Percentiles rank a stretch among this genome's conserved stretches.
phyloP scores from a whole-genome alignment of 1,140 invertebrate genomes.

The Stegodyphus dumicola region DNA sequence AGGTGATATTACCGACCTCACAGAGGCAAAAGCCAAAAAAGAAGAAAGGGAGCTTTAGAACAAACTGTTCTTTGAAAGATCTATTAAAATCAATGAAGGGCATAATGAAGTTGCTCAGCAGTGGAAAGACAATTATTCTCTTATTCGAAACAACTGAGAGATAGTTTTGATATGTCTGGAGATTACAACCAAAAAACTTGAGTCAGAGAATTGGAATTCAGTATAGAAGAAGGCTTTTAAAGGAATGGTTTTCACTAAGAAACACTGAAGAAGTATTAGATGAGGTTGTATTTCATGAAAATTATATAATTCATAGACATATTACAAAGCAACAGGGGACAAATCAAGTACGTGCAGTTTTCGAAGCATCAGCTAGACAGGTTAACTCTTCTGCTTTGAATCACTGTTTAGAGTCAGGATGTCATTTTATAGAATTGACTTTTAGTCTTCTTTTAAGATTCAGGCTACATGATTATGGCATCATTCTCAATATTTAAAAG shows the following conservation, averaged over 20 bases:
- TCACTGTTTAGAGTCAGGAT: constrained; percentile 55
- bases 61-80: not conserved
- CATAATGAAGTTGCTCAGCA: not conserved
- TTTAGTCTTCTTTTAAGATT: not conserved
- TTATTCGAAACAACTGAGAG: not conserved
- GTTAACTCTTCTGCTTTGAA: constrained; percentile 13
- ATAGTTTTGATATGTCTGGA: not conserved
- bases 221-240: not conserved
- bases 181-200: not conserved
- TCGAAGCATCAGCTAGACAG: constrained; percentile 60
- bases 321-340: constrained; percentile 26
- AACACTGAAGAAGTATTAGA: not conserved
- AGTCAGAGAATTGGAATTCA: not conserved
- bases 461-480: not conserved
- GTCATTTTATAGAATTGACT: constrained; percentile 48
- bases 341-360: constrained; percentile 64
- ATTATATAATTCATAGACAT: not conserved
- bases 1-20: not conserved
- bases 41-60: not conserved
- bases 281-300: not conserved
- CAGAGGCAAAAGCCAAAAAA: no score
- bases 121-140: not conserved
- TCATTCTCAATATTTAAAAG: constrained; percentile 5
- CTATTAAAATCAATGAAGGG: not conserved
- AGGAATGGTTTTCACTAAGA: not conserved